Percentiles rank a stretch among this genome's conserved stretches.
phyloP scores from a whole-genome alignment of 2,113 vertebrate genomes.

The Rhegmatorhina hoffmannsi region DNA sequence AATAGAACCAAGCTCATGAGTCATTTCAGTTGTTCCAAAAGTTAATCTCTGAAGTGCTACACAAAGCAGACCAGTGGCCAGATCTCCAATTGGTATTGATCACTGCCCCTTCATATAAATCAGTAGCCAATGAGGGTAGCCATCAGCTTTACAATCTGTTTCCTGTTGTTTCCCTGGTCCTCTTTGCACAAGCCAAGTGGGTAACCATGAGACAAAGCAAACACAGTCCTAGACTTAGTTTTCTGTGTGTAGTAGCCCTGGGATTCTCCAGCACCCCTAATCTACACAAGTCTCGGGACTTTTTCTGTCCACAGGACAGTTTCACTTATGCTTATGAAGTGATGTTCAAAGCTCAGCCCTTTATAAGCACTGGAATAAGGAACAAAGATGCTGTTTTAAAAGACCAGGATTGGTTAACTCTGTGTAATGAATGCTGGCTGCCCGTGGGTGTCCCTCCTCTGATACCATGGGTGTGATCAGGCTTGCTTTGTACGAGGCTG shows the following conservation, averaged over 20 bases:
- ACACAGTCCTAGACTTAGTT: not conserved
- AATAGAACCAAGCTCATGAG: not conserved
- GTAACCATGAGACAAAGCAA: not conserved
- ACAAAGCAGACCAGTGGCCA: not conserved
- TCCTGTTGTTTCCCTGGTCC: not conserved
- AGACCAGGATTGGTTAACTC: not conserved
- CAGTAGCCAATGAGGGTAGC: not conserved
- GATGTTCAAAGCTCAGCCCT: not conserved
- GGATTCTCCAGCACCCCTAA: not conserved
- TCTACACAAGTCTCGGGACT: not conserved
- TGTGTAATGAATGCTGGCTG: accelerated
- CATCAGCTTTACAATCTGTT: not conserved
- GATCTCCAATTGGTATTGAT: not conserved
- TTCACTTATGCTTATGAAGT: not conserved
- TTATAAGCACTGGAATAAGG: not conserved
- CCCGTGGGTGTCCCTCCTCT: accelerated
- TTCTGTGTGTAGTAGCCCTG: not conserved
- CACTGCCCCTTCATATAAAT: not conserved
- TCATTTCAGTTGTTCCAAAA: not conserved
- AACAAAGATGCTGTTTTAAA: not conserved
- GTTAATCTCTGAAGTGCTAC: not conserved
- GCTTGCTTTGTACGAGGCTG: not conserved
- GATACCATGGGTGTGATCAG: not conserved
- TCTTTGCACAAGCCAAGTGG: not conserved
- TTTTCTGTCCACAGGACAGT: not conserved